These are phyloP conservation scores for Hemithea aestivaria DNA, from an alignment of 2,888 invertebrate species.

Conservation along the genomic window DNA sequence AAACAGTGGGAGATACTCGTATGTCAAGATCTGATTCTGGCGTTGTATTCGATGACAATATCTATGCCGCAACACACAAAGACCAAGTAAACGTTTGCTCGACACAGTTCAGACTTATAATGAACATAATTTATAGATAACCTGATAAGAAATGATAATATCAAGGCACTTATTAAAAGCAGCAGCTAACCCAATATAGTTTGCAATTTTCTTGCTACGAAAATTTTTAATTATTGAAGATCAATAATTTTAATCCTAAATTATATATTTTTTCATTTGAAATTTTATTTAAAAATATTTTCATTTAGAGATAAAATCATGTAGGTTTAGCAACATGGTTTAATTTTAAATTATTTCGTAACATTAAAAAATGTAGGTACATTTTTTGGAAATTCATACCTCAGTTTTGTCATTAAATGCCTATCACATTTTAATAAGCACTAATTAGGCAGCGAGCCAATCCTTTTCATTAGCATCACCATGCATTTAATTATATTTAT, in stretches of 20 bases:
- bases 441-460: neutral
- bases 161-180: conserved; percentile 30
- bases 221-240: conserved; percentile 10
- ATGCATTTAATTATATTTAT: conserved; percentile 2
- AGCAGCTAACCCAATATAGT: conserved; percentile 55
- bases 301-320: too few relatives aligned
- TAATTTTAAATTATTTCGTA: too few relatives aligned
- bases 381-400: too few relatives aligned
- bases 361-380: too few relatives aligned
- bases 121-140: conserved; percentile 66
- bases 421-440: conserved; percentile 5
- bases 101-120: conserved; percentile 51
- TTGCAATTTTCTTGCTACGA: conserved; percentile 30
- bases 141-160: conserved; percentile 63
- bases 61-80: conserved; percentile 28
- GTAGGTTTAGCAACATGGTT: too few relatives aligned
- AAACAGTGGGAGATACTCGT: too few relatives aligned
- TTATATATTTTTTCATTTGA: too few relatives aligned
- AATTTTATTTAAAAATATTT: too few relatives aligned
- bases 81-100: conserved; percentile 52
- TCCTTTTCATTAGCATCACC: conserved; percentile 1
- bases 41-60: conserved; percentile 16
- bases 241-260: too few relatives aligned
- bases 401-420: too few relatives aligned
- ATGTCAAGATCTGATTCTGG: too few relatives aligned